A percentile compares a stretch with the other conserved stretches of the same genome.
These are phyloP conservation scores for Cyrtorhinus lividipennis DNA, from an alignment of 1,140 invertebrate species.

Conservation along the genomic window DNA sequence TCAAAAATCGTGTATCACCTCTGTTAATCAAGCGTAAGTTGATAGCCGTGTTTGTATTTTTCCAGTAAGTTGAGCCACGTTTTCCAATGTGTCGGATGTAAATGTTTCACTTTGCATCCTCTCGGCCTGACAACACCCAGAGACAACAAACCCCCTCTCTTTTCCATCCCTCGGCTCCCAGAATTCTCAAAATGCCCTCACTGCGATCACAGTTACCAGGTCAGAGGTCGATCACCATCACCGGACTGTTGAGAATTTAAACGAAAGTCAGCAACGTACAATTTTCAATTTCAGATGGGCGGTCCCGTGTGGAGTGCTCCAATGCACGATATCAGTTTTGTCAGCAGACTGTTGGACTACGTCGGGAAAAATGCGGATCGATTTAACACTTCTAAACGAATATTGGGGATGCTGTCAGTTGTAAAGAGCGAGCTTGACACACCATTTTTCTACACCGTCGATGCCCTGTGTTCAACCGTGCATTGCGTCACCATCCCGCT, in stretches of 20 bases:
- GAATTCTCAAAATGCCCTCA: slow-evolving; percentile 53
- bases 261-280: too few species aligned
- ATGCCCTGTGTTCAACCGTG: slow-evolving; percentile 20
- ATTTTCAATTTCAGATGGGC: slow-evolving; percentile 56
- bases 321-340: slow-evolving; percentile 67
- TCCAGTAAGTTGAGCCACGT: slow-evolving; percentile 73
- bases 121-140: slow-evolving; percentile 46
- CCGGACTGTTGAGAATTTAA: too few species aligned
- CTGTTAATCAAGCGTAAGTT: too few species aligned
- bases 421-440: slow-evolving; percentile 62
- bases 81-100: slow-evolving; percentile 80
- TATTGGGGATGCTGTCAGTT: slow-evolving; percentile 55
- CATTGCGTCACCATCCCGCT: slow-evolving; percentile 20
- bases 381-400: slow-evolving; percentile 55
- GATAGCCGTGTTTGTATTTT: too few species aligned
- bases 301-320: slow-evolving; percentile 88
- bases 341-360: slow-evolving; percentile 37
- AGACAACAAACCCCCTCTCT: slow-evolving; percentile 43
- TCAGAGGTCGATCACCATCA: too few species aligned
- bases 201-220: slow-evolving; percentile 58
- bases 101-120: slow-evolving; percentile 58
- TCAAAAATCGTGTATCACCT: too few species aligned
- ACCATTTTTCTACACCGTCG: slow-evolving; percentile 75
- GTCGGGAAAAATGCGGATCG: slow-evolving; percentile 29
- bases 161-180: slow-evolving; percentile 46